Base-by-base conservation (phyloP, 2,888 invertebrate genomes). In the Drosophila vallismaia region DNA sequence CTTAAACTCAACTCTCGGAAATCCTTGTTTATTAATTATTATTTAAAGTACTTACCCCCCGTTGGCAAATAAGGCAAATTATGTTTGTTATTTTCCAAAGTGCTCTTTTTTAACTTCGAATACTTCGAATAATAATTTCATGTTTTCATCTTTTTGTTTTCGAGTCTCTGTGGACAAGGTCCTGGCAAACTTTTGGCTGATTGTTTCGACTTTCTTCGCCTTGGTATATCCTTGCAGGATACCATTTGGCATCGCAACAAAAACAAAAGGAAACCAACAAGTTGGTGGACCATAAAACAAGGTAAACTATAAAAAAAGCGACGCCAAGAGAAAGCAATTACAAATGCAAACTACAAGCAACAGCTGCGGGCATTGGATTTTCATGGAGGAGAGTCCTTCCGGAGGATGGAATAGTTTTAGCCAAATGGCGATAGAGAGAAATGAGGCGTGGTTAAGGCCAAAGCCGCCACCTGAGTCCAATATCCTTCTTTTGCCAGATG, bases 331-430 rank as follows among this genome's bases (percentile, higher is more conserved):
- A 79, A 81, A 85, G 85, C 82, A 81, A 81, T 81, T 81, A 85
- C 85, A 85, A 79, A 79, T 79, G 73, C 77, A 77, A 81, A 85
- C 85, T 81, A 79, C 74, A 64, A 59, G 82, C 77, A 81, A 70
- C 80, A 80, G 77, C 80, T 79, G 80, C 50, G 71, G 53, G 69
- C 60, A 45, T 38, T 51, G 29, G 31, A 36, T 9, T 38, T 14
- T 10, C 12, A 29, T 26, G 8, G 19, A 19, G 26, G 10, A 10
- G 31, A 29, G 8, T 12, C 29, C 10, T 44, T 40, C 12, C 14
- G 28, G 28, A 33, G 10, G 24, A 12, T 24, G 8, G 33, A 2
- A 26, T 53, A 53, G 52, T 52, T 58, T 5, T 19, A n/a, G 40
- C 9, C 40, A 29, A 54, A 46, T 46, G 48, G 36, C 49, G 54